A percentile compares a stretch with the other conserved stretches of the same genome.
Evolutionary conservation across 1,140 invertebrate genomes (phyloP).

Genomic region (Drosophila pseudoobscura): DNA sequence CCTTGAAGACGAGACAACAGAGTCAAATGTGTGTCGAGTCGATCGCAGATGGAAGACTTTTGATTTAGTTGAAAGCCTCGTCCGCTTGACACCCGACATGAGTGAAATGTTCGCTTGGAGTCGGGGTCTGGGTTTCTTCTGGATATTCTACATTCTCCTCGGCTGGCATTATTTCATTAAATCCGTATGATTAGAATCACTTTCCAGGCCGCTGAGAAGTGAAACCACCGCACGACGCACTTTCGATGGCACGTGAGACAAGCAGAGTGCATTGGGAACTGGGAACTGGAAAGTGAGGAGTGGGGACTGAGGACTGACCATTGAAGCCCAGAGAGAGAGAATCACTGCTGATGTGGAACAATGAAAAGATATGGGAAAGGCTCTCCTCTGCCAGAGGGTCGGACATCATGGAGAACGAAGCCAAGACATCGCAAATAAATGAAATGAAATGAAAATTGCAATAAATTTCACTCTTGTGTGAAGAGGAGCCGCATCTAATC

Average conservation of each 20-base stretch:
- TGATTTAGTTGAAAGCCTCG: conserved; percentile 60
- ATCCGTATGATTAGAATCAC: conserved; percentile 74
- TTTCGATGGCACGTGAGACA: conserved; percentile 78
- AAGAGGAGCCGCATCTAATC: conserved; percentile 71
- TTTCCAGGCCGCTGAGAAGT: conserved; percentile 64
- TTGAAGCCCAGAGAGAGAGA: background rate
- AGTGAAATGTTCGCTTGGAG: conserved; percentile 53
- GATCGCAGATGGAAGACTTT: conserved; percentile 33
- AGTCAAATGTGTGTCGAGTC: conserved; percentile 59
- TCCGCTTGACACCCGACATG: conserved; percentile 57
- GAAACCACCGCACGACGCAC: conserved; percentile 62
- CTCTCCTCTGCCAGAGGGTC: conserved; percentile 36
- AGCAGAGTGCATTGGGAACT: conserved; percentile 45
- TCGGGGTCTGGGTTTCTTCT: background rate
- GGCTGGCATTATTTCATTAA: conserved; percentile 69
- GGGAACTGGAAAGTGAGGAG: conserved; percentile 8
- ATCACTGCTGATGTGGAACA: conserved; percentile 31
- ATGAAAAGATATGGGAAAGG: conserved; percentile 64
- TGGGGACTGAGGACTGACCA: conserved; percentile 36
- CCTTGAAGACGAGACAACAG: conserved; percentile 41
- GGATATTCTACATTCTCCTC: conserved; percentile 53
- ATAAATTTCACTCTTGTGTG: conserved; percentile 76
- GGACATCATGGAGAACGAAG: conserved; percentile 17
- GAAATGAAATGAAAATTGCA: conserved; percentile 76
- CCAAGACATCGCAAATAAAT: conserved; percentile 47